Conservation (phyloP, 1,140 invertebrate genomes). For the Bombus terrestris region DNA sequence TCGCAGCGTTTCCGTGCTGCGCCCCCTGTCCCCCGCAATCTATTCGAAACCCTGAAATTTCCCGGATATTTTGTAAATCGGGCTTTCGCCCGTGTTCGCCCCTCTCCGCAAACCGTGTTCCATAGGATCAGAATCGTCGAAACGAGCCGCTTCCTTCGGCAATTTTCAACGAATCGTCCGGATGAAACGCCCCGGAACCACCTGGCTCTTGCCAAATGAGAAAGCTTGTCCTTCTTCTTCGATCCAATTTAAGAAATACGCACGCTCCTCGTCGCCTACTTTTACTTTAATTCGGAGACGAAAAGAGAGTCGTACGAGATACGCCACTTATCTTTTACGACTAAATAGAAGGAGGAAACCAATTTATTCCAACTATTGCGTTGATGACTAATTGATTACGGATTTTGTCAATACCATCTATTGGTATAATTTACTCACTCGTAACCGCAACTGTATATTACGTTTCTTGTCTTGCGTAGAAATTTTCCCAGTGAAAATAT, state of each 20-base stretch:
- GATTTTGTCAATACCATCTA: no score
- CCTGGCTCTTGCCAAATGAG: background rate
- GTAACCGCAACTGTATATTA: no score
- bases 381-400: no score
- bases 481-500: no score
- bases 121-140: background rate
- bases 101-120: background rate
- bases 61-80: constrained; percentile 1
- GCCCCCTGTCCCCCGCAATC: background rate
- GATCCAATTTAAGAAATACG: background rate
- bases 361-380: no score
- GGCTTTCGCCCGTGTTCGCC: background rate
- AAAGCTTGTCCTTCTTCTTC: background rate
- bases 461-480: no score
- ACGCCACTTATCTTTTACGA: no score
- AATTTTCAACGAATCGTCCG: background rate
- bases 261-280: no score
- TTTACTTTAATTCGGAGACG: background rate
- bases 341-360: no score
- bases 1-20: background rate
- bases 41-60: background rate
- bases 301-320: no score
- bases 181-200: background rate
- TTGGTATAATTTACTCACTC: no score
- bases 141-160: background rate